Evolutionary conservation across 2,888 invertebrate species (phyloP), one percentile per base, ranked within the genome.

Genomic region (Hetaerina titia): DNA sequence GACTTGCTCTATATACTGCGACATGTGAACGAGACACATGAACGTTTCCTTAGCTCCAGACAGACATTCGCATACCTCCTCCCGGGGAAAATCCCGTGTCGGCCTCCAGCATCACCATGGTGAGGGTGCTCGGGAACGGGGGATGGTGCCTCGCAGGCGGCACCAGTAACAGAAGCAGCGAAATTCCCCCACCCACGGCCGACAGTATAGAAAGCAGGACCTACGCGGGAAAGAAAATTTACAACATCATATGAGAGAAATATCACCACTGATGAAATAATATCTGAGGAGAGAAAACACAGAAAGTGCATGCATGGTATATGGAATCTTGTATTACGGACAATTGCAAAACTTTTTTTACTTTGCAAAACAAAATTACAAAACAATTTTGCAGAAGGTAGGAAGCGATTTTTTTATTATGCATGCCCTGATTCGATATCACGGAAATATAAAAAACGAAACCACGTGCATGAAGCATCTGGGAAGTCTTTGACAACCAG

Each of bases 151-250:
- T 97, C 45, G 98, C 98, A 11, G 98, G 97, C 0, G 98, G 98
- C 81, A 98, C 98, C 17, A 98, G 97, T 60, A 98, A 97, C 95
- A 98, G 97, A 45, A 98, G 97, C 94, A 98, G 96, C 0, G 98
- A 98, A 9, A 98, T 97, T 9, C 97, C 97, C 11, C 98, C 98
- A 45, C 98, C 98, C 95, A 98, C 96, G 31, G 97, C 97, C 74
- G 98, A 98, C 95, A 98, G 98, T 64, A 98, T 96, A 22, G 98
- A 97, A 96, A 98, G 96, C 95, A 98, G 96, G 94, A 98, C 96
- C 98, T 98, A 96, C 15, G 19, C 1, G 17, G 31, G 2, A 19
- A 60, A 90, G 25, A 22, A 58, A 90, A 58, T 25, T 0, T 19
- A 8, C 19, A 31, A 81, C 31, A 11, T 22, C 4, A 81, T 81